Evolutionary conservation across 2,113 vertebrate genomes (phyloP).

Genomic region (Macrotus californicus): DNA sequence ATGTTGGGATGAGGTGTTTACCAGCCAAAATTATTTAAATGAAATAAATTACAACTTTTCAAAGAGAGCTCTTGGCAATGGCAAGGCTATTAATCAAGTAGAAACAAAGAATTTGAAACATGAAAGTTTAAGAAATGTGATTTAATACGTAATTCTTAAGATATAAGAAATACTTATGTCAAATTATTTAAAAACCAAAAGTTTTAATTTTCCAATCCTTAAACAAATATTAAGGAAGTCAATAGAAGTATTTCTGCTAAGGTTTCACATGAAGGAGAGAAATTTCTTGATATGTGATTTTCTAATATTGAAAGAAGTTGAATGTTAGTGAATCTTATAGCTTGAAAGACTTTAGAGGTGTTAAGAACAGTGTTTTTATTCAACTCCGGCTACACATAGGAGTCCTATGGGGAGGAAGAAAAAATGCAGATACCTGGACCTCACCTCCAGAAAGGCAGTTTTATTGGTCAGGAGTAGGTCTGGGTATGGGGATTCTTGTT

Average conservation of each 20-base stretch:
- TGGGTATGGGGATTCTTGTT: not conserved
- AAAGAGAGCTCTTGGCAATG: not conserved
- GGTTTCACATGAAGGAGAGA: not conserved
- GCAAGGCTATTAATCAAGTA: slow-evolving; percentile 3
- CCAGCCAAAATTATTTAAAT: slow-evolving; percentile 56
- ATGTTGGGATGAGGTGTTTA: slow-evolving; percentile 58
- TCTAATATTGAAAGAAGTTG: not conserved
- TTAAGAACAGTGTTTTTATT: not conserved
- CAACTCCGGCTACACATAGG: not conserved
- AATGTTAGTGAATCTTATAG: not conserved
- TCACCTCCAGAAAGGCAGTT: not conserved
- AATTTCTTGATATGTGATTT: not conserved
- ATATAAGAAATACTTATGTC: not conserved
- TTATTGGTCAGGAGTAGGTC: not conserved
- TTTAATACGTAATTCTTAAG: not conserved
- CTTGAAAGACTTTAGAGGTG: not conserved
- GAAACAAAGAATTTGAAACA: not conserved
- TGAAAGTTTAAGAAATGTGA: not conserved
- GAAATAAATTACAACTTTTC: slow-evolving; percentile 61
- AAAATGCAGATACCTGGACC: not conserved
- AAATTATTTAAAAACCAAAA: not conserved
- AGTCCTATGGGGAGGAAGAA: not conserved
- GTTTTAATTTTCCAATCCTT: not conserved
- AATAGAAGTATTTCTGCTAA: not conserved
- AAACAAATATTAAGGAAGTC: not conserved